Evolutionary conservation across 2,888 invertebrate species (phyloP), one percentile per base, ranked within the genome.

Genomic region (Phyllotreta cruciferae): DNA sequence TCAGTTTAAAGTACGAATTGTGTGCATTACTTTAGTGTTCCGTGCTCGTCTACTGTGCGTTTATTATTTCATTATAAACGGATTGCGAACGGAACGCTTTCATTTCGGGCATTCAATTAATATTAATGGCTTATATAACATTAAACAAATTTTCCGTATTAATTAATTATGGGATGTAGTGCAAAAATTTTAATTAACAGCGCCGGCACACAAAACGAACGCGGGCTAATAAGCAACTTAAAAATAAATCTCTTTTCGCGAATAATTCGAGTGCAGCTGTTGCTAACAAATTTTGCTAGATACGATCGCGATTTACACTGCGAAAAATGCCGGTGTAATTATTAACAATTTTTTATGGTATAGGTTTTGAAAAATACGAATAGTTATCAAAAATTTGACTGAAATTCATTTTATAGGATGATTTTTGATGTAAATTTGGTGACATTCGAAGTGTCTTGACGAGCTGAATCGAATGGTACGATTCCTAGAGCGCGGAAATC

Each of bases 231-330:
- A 39, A 63, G 36, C 14, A 60, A 64, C 62, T 68, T 64, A 44
- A 56, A 55, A 61, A 68, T 69, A 67, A 68, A 70, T 70, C 68
- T 64, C 66, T 66, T 53, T 64, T 57, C 24, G 47, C 57, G 49
- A 60, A 66, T 64, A 68, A 70, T 71, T 72, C 72, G 70, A 66
- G 64, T 53, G 62, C 72, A 72, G 69, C 70, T 71, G 72, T 68
- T 66, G 66, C 64, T 47, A 62, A 70, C 67, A 67, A 67, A 68
- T 70, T 70, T 60, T 54, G 64, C 60, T 64, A 24, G 24, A 24
- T 24, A 24, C 4, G 24, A 24, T 24, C 24, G 24, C 24, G 24
- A 24, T 24, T 24, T 24, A 24, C 24, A 24, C 24, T 24, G 24
- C 4, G 24, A 24, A 24, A 66, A 66, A 62, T 55, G 38, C 38